Base-by-base conservation (phyloP, 2,113 vertebrate species). In the Gobiocypris rarus region DNA sequence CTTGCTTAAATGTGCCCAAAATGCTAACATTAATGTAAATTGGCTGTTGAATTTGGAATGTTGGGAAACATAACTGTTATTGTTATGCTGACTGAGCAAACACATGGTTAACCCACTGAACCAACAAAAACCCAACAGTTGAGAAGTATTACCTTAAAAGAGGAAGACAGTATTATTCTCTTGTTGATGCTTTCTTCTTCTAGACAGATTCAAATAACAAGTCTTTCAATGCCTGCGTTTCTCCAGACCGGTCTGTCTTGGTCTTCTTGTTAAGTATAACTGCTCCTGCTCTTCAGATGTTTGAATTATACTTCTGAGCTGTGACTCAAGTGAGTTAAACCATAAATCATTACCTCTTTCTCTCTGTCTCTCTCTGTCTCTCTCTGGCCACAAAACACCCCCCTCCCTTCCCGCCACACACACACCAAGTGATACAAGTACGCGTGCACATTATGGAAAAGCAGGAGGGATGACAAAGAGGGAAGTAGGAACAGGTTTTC, bases 401-500 rank as follows among this genome's bases (percentile, higher is more conserved):
- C 28, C 15, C 43, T 15, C 11, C 31, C 19, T 6, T 1, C 10
- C 3, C 10, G 3, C 24, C 26, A 5, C 31, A 31, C 78, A 31
- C 24, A 81, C 34, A 26, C 11, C 22, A 10, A 38, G 54, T 43
- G 31, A 75, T 9, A 50, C 59, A 80, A 11, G 61, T 58, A 77
- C 11, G 1, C 14, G 9, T 24, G 73, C 17, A 75, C 22, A 54
- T 75, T 24, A 26, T 22, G 78, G 26, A 80, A 34, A 22, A 52
- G 22, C 28, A 24, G 48, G 17, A 70, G 1, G 65, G 28, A 59
- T 56, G 52, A 82, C 24, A 22, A 80, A 50, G 45, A 82, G n/a
- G 45, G 80, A 82, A 82, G 65, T 4, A 56, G 79, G 80, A 70
- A 71, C 43, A 11, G 48, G 65, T 52, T 81, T 70, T 56, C 61